Evolutionary conservation across 2,113 vertebrate genomes (phyloP).

Genomic region (Crocuta crocuta): DNA sequence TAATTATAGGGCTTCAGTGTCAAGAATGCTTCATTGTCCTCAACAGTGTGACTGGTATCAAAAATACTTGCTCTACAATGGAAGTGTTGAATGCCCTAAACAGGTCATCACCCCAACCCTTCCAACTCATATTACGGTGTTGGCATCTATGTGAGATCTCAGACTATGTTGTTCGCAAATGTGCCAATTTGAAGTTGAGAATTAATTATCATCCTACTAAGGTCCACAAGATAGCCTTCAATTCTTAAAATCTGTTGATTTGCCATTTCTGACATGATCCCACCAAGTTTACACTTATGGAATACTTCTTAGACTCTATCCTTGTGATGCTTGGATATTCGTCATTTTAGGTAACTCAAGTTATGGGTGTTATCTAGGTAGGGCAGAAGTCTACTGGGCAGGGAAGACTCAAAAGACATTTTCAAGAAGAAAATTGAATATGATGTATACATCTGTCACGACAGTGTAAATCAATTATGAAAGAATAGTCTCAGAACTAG

Average conservation of each 20-base stretch:
- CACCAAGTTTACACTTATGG: neutral
- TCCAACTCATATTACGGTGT: neutral
- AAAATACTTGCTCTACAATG: neutral
- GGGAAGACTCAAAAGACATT: neutral
- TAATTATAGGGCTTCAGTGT: neutral
- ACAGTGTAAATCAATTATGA: neutral
- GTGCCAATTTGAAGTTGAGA: neutral
- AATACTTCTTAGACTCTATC: neutral
- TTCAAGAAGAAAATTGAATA: neutral
- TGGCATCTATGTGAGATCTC: neutral
- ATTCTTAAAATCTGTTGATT: neutral
- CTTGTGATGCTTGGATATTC: neutral
- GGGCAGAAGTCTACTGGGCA: neutral
- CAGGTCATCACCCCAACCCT: neutral
- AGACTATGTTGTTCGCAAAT: neutral
- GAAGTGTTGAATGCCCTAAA: neutral
- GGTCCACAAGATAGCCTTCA: neutral
- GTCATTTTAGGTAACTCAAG: neutral
- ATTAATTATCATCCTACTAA: neutral
- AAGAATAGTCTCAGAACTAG: neutral
- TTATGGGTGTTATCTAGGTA: neutral
- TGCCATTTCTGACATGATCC: neutral
- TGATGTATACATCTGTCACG: neutral
- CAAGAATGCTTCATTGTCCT: neutral
- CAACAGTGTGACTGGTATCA: neutral